Percentiles rank a stretch among this genome's conserved stretches.
Conservation (phyloP, 2,888 invertebrate species). For the Drosophila paranaensis region DNA sequence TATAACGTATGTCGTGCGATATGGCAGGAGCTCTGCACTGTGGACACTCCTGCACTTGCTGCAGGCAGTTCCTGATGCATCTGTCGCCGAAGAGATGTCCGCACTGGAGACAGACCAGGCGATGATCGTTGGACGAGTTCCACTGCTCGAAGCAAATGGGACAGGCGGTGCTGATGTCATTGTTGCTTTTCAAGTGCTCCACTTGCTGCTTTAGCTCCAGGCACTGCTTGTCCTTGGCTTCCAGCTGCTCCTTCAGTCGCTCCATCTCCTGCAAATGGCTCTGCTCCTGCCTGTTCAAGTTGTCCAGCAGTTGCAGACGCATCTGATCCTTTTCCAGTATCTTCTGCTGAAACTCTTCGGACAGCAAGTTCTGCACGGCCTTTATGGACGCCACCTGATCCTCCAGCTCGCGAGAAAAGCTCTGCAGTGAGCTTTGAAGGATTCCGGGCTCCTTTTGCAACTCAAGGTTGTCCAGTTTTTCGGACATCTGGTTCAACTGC, state of each 20-base stretch:
- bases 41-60: not conserved
- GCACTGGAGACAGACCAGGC: slow-evolving; percentile 26
- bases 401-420: not conserved
- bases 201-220: slow-evolving; percentile 20
- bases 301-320: slow-evolving; percentile 8
- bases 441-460: not conserved
- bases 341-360: slow-evolving; percentile 16
- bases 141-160: slow-evolving; percentile 39
- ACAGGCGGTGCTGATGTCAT: slow-evolving; percentile 11
- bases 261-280: slow-evolving; percentile 17
- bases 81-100: slow-evolving; percentile 42
- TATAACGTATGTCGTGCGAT: not conserved
- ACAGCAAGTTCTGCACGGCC: slow-evolving; percentile 11
- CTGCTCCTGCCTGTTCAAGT: slow-evolving; percentile 25
- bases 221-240: slow-evolving; percentile 18
- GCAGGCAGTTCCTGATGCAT: slow-evolving; percentile 16
- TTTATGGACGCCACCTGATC: slow-evolving; percentile 8
- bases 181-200: not conserved
- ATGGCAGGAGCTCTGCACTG: slow-evolving; percentile 7
- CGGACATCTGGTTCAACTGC: not conserved
- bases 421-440: not conserved
- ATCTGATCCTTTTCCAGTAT: slow-evolving; percentile 6
- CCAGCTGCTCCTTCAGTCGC: not conserved
- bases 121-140: slow-evolving; percentile 11
- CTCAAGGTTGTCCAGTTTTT: not conserved